A percentile compares a stretch with the other conserved stretches of the same genome.
These are phyloP conservation scores for Portunus trituberculatus DNA, from an alignment of 1,140 invertebrate species.

Conservation along the genomic window DNA sequence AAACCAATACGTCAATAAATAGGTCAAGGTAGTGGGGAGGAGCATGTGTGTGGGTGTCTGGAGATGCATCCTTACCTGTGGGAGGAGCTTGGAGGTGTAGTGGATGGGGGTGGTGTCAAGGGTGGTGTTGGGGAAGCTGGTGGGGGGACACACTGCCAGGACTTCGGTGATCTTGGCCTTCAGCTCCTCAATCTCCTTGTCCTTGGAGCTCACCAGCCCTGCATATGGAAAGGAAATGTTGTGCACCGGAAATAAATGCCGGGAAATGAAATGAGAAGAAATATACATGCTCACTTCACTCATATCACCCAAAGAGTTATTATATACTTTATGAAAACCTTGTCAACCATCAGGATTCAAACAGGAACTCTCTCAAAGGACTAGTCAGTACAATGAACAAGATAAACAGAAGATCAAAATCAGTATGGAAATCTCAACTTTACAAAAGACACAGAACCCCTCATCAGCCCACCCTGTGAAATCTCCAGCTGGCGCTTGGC, in stretches of 20 bases:
- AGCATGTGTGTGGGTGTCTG: too few species aligned
- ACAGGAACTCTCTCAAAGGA: too few species aligned
- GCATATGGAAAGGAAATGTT: constrained; percentile 64
- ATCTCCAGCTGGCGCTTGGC: constrained; percentile 96
- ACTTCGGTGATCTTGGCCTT: constrained; percentile 95
- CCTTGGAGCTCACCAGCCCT: constrained; percentile 90
- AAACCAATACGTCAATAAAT: too few species aligned
- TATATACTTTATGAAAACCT: too few species aligned
- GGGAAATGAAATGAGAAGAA: too few species aligned
- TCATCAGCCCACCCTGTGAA: constrained; percentile 88
- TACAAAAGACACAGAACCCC: neutral
- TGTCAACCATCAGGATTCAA: too few species aligned
- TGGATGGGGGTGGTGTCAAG: constrained; percentile 78
- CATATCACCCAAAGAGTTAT: too few species aligned
- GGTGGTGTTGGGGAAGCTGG: constrained; percentile 76
- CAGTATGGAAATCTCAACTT: too few species aligned
- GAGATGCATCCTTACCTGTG: constrained; percentile 63
- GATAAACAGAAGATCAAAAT: too few species aligned
- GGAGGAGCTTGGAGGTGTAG: constrained; percentile 75
- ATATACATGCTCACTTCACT: too few species aligned
- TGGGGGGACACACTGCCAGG: constrained; percentile 92
- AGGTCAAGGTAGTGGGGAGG: too few species aligned
- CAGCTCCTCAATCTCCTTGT: constrained; percentile 94
- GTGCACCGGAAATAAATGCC: neutral
- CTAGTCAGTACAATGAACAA: too few species aligned